These are phyloP conservation scores for Epinephelus cyanopodus DNA, from an alignment of 2,113 vertebrate species.

Conservation along the genomic window DNA sequence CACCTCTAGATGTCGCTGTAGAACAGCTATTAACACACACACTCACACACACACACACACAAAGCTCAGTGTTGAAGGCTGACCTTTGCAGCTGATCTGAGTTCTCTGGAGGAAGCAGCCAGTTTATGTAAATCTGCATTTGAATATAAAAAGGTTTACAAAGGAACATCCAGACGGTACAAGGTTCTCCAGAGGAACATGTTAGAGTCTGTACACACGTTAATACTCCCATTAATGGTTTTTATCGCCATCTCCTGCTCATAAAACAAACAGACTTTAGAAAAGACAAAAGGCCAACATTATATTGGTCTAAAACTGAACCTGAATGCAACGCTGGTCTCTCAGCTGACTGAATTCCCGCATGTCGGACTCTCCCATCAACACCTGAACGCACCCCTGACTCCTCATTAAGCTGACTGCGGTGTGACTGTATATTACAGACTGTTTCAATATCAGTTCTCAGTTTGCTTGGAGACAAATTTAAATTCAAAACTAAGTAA, in stretches of 20 bases:
- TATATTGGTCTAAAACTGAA: neutral
- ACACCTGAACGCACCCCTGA: constrained; percentile 12
- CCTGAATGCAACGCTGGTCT: neutral
- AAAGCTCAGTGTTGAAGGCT: neutral
- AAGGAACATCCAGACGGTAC: too few species aligned
- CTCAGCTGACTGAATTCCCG: neutral
- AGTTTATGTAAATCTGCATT: neutral
- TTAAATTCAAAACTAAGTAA: too few species aligned
- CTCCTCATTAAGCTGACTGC: neutral
- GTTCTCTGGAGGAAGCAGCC: neutral
- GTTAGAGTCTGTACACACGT: too few species aligned
- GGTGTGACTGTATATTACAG: too few species aligned
- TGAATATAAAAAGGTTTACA: too few species aligned
- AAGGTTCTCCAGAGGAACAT: too few species aligned
- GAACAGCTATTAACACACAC: neutral
- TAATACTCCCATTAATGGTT: too few species aligned
- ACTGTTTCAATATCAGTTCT: neutral
- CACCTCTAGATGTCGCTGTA: neutral
- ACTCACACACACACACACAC: neutral
- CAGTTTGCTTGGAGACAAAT: too few species aligned
- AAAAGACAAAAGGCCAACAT: too few species aligned
- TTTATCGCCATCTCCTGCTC: too few species aligned
- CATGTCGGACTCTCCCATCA: neutral
- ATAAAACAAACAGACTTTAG: too few species aligned
- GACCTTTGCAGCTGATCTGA: neutral